Percentiles rank a stretch among this genome's conserved stretches.
These are phyloP conservation scores for Apis mellifera DNA, from an alignment of 1,140 invertebrate species.

Conservation along the genomic window Amel_HAv3.1 CM009934.2:10125001-10125500, in stretches of 20 bases:
- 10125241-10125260: no score
- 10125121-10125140: no score
- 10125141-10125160: no score
- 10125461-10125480: constrained; percentile 56
- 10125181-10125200: no score
- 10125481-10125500: not conserved
- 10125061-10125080: not conserved
- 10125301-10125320: no score
- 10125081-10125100: not conserved
- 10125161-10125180: no score
- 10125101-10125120: no score
- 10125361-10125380: constrained; percentile 34
- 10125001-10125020: constrained; percentile 79
- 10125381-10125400: constrained; percentile 22
- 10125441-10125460: not conserved
- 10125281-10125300: no score
- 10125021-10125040: constrained; percentile 80
- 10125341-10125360: not conserved
- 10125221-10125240: no score
- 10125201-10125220: no score
- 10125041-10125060: constrained; percentile 73
- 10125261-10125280: no score
- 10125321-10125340: fast-evolving
- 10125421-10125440: not conserved
- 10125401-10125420: constrained; percentile 45